These are phyloP conservation scores for Novumbra hubbsi DNA, from an alignment of 2,797 vertebrate species.

Conservation along the genomic window DNA sequence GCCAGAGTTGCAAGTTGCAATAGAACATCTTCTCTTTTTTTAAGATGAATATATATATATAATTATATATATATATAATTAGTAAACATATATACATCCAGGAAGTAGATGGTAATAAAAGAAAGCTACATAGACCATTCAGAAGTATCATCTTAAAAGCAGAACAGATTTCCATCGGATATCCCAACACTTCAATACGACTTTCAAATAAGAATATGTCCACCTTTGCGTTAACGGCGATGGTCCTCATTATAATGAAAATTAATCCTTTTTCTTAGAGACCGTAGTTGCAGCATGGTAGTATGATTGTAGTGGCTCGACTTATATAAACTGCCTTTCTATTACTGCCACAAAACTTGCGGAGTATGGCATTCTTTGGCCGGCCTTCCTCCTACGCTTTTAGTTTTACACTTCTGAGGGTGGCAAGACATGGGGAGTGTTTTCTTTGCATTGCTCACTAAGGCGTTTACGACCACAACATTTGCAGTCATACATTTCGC, in stretches of 20 bases:
- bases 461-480: conserved; percentile 87
- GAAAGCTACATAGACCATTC: not conserved
- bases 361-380: conserved; percentile 87
- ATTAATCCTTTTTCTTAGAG: not conserved
- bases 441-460: conserved; percentile 89
- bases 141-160: not conserved
- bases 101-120: not conserved
- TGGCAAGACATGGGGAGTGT: conserved; percentile 78
- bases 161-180: not conserved
- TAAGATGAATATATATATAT: not conserved
- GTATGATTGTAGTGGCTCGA: conserved; percentile 34
- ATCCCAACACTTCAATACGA: conserved; percentile 1
- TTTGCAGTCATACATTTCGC: conserved; percentile 96
- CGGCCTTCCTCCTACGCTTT: conserved; percentile 92
- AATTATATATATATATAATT: too few relatives aligned
- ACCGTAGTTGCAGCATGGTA: conserved; percentile 6
- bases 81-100: not conserved
- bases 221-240: not conserved
- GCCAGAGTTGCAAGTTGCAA: not conserved
- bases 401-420: conserved; percentile 86
- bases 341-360: conserved; percentile 70
- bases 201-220: not conserved
- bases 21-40: not conserved
- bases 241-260: not conserved
- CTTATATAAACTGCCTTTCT: conserved; percentile 75